Evolutionary conservation across 2,113 vertebrate species (phyloP), one percentile per base, ranked within the genome.

Genomic region (Balaeniceps rex): DNA sequence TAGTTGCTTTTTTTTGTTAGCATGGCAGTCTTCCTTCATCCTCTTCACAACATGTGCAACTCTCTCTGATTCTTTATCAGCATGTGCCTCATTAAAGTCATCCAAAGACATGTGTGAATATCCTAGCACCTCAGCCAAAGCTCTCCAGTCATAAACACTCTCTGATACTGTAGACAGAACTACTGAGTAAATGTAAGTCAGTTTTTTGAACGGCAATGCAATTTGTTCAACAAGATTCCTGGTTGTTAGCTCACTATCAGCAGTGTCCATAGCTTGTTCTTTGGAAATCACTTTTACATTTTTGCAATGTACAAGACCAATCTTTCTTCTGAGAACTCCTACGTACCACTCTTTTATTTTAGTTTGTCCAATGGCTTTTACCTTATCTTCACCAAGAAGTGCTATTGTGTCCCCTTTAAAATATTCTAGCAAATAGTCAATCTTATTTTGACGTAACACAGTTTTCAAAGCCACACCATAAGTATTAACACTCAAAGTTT

Each of bases 341-440:
- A 99, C 98, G 6, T 99, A 99, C 99, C 99, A 99, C 68, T 99
- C 99, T 96, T 99, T 99, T 25, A 98, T 97, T 97, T 99, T 99
- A n/a, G 97, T 98, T 90, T 99, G 99, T 26, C 99, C 99, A 33
- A 99, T 98, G 63, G 98, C 99, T 97, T 97, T 99, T n/a, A 99
- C 98, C 9, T 98, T 99, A 33, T 99, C 98, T 97, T 98, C 98
- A 36, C 99, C 99, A 54, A 99, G 98, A 94, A 99, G 98, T 49
- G 98, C 99, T 94, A 99, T 97, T 8, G 98, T 99, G 92, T 99
- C 99, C 6, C 99, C 99, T 97, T 99, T 99, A 95, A 99, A 99
- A 97, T 99, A 99, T 86, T 99, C 99, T 89, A 99, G 97, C 47
- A 99, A 98, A 95, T 99, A 99, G 3, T 99, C 99, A 57, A 99